phyloP scores from a whole-genome alignment of 2,113 vertebrate genomes.

The Dicrurus megarhynchus region DNA sequence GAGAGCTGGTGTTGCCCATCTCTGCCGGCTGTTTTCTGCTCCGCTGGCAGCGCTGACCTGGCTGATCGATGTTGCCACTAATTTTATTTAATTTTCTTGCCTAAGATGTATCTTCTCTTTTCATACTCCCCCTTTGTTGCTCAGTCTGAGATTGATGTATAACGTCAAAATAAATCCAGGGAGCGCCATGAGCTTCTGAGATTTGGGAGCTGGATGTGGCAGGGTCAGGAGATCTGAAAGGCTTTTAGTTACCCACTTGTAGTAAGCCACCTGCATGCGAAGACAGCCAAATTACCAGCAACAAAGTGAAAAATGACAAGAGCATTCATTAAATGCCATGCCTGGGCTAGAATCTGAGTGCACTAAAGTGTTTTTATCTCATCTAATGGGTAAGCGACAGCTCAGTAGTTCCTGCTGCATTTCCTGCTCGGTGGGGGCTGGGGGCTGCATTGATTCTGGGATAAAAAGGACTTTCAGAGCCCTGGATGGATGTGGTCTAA shows the following conservation, averaged over 20 bases:
- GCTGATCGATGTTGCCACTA: background rate
- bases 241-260: constrained; percentile 50
- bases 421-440: constrained; percentile 35
- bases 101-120: background rate
- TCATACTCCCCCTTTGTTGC: background rate
- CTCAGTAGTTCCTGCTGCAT: constrained; percentile 37
- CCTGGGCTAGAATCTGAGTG: constrained; percentile 22
- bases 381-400: constrained; percentile 28
- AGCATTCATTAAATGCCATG: constrained; percentile 60
- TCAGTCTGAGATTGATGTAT: background rate
- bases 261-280: constrained; percentile 46
- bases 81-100: constrained; percentile 48
- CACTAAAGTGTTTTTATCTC: constrained; percentile 61
- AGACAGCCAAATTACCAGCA: constrained; percentile 64
- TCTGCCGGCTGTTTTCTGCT: background rate
- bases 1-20: background rate
- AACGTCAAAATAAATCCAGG: constrained; percentile 32
- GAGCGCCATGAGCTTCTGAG: background rate
- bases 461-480: constrained; percentile 56
- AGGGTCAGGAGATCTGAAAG: constrained; percentile 52
- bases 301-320: constrained; percentile 63
- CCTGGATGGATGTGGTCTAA: background rate
- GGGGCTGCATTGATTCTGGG: constrained; percentile 50
- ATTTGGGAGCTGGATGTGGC: constrained; percentile 20
- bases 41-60: background rate